Conservation (phyloP, 2,797 vertebrate genomes). For the Alectoris magna region DNA sequence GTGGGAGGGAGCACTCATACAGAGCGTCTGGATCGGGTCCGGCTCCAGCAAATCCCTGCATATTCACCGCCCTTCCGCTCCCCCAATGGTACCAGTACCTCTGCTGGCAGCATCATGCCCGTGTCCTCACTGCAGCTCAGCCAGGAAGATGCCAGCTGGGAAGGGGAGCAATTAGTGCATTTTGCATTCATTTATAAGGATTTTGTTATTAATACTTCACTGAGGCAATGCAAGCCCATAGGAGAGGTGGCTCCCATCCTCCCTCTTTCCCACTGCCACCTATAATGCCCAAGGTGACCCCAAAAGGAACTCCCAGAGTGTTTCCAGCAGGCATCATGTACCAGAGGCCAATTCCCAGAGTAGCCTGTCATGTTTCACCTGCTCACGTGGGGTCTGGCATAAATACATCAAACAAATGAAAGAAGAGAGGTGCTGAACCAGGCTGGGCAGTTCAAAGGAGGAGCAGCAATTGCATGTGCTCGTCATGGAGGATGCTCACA, state of each 20-base stretch:
- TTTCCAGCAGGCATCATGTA: not conserved
- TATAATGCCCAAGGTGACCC: not conserved
- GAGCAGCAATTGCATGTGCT: not conserved
- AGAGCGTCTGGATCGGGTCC: not conserved
- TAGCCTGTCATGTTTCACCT: not conserved
- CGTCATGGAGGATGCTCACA: not conserved
- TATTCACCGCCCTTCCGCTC: not conserved
- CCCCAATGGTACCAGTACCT: not conserved
- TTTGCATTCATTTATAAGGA: not conserved
- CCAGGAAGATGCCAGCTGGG: not conserved
- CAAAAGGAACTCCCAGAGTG: not conserved
- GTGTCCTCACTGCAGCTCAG: rapidly evolving
- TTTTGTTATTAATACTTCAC: not conserved
- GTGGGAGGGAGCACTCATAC: not conserved
- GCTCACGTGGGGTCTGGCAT: rapidly evolving
- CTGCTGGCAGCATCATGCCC: not conserved
- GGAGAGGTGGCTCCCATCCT: not conserved
- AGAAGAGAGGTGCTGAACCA: not conserved
- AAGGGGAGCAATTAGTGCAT: not conserved
- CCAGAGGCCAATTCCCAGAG: not conserved
- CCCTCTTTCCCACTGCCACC: not conserved
- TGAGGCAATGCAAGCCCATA: rapidly evolving
- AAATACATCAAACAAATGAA: not conserved
- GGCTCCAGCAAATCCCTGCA: not conserved
- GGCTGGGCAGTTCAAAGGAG: not conserved